Base-by-base conservation (phyloP, 2,797 vertebrate genomes). In the Cetoscarus ocellatus region DNA sequence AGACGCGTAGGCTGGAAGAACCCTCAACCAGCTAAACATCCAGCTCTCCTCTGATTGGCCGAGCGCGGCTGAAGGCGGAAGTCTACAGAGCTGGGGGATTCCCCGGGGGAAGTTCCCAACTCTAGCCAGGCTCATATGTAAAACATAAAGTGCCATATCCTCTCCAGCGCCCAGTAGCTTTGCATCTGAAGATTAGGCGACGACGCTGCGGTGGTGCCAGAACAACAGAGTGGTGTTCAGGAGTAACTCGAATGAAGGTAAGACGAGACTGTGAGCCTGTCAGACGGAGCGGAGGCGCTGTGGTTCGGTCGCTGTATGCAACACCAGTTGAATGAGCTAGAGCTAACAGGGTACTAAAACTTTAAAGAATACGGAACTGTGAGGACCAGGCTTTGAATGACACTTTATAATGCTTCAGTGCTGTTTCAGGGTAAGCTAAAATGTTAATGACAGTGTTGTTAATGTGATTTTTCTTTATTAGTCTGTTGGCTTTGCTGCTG, bases 71-170 rank as follows among this genome's bases (percentile, higher is more conserved):
- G 67, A 91, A 93, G 92, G 92, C 94, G 94, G 95, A 96, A 95
- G 94, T 94, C 67, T 72, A 74, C 81, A 86, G 87, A 78, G 78
- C 83, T 39, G 87, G 95, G 94, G 95, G 94, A 95, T 96, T 95
- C 94, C 95, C 95, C 94, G 94, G 93, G 94, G 95, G 95, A 96
- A 96, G 93, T 96, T 95, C 95, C 95, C 95, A 93, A 91, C 88
- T 93, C 92, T 73, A 42, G 83, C 80, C 76, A 83, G 90, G 88
- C 90, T 90, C 4, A 27, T 27, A 89, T 88, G 91, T 92, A 91
- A 93, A 93, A 94, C 91, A 91, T 81, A 90, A 88, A 80, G 76
- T 83, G 84, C 86, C 89, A 93, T 93, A 94, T 95, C 93, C 92
- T 93, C 93, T 83, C 63, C 39, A 18, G 72, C 75, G 83, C 85